Evolutionary conservation across 2,113 vertebrate genomes (phyloP).

Genomic region (Dicerorhinus sumatrensis): DNA sequence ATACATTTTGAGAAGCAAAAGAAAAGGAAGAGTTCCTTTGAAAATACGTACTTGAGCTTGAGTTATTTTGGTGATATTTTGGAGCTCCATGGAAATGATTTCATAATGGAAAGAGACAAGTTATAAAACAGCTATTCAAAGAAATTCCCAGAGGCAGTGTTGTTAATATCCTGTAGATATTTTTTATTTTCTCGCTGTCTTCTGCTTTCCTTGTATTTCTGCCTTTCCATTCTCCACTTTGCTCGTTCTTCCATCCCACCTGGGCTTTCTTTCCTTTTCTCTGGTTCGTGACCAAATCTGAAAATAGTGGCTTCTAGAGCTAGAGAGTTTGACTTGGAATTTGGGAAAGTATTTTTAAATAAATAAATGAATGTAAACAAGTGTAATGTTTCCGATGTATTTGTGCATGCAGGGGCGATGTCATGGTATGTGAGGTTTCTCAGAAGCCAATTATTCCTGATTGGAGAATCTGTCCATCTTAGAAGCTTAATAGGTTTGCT

Average conservation of each 20-base stretch:
- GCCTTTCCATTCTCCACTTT: not conserved
- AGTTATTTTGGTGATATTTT: not conserved
- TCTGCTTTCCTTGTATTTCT: not conserved
- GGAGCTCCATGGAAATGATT: conserved; percentile 53
- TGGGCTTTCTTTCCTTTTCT: not conserved
- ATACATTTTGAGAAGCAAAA: conserved; percentile 9
- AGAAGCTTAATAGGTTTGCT: not conserved
- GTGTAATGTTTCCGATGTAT: not conserved
- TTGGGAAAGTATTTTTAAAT: conserved; percentile 5
- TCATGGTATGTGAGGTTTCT: not conserved
- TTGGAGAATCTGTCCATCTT: not conserved
- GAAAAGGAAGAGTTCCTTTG: not conserved
- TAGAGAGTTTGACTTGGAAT: not conserved
- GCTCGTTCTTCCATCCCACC: not conserved
- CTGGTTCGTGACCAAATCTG: conserved; percentile 3
- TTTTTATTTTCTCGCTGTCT: not conserved
- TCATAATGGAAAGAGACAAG: not conserved
- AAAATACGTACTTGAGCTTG: not conserved
- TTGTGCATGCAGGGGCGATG: not conserved
- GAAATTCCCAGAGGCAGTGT: not conserved
- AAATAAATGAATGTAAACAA: not conserved
- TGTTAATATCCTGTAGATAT: not conserved
- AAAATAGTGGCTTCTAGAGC: not conserved
- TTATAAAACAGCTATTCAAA: not conserved
- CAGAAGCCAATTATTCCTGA: not conserved